These are phyloP conservation scores for Musca vetustissima DNA, from an alignment of 1,140 invertebrate species.

Conservation along the genomic window DNA sequence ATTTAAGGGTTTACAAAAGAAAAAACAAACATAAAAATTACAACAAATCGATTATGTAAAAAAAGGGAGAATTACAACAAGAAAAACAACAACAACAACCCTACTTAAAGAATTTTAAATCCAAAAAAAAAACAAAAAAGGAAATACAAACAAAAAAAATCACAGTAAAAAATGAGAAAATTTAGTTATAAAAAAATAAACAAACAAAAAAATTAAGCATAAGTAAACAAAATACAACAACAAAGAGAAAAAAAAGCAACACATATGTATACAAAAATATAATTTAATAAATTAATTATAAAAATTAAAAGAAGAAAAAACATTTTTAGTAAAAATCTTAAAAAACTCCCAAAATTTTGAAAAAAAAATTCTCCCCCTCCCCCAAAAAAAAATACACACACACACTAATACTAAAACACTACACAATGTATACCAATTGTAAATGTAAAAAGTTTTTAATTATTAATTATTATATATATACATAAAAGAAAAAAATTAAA, in stretches of 20 bases:
- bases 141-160: background rate
- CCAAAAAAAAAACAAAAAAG: conserved; percentile 3
- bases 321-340: conserved; percentile 18
- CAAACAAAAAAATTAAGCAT: conserved; percentile 13
- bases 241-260: background rate
- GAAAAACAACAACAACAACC: no score
- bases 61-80: no score
- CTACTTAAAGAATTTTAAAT: conserved; percentile 13
- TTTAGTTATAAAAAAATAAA: conserved; percentile 1
- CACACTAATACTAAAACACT: conserved; percentile 14
- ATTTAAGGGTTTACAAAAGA: background rate
- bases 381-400: background rate
- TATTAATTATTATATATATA: conserved; percentile 6
- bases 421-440: conserved; percentile 13
- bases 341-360: background rate
- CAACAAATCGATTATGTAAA: no score
- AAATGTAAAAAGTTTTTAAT: conserved; percentile 23
- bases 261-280: conserved; percentile 16
- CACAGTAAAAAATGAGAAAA: background rate
- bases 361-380: background rate
- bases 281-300: conserved; percentile 24
- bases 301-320: conserved; percentile 5
- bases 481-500: conserved; percentile 8
- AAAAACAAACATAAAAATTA: no score
- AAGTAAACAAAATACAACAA: conserved; percentile 19